These are phyloP conservation scores for Furcifer pardalis DNA, from an alignment of 2,797 vertebrate species.

Conservation along the genomic window DNA sequence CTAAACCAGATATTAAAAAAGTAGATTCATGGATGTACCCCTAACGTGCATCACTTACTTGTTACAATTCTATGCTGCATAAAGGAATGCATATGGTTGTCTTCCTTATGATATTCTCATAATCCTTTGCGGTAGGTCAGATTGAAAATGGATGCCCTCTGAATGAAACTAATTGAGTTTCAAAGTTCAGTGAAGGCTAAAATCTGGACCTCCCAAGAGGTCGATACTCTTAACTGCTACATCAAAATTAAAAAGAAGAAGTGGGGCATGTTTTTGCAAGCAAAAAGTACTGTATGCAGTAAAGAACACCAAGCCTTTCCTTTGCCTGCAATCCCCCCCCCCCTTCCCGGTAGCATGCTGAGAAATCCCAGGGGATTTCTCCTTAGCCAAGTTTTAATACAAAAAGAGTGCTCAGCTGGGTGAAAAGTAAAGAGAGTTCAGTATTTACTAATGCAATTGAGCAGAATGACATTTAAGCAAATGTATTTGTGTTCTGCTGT, in stretches of 20 bases:
- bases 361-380: neutral
- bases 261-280: neutral
- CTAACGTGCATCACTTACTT: too few species aligned
- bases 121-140: too few species aligned
- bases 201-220: too few species aligned
- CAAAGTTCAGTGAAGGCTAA: neutral
- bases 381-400: neutral
- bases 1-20: neutral
- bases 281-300: neutral
- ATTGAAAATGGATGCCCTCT: too few species aligned
- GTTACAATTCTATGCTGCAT: too few species aligned
- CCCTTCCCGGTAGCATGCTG: too few species aligned
- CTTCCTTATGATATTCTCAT: too few species aligned
- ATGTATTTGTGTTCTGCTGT: neutral
- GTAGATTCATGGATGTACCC: neutral
- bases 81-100: too few species aligned
- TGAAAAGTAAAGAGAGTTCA: neutral
- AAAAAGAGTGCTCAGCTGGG: neutral
- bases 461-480: neutral
- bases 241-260: neutral
- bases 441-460: neutral
- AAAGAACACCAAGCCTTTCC: neutral
- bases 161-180: neutral
- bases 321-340: neutral
- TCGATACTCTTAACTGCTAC: too few species aligned